Conservation (phyloP, 2,113 vertebrate species). For the Burhinus bistriatus region DNA sequence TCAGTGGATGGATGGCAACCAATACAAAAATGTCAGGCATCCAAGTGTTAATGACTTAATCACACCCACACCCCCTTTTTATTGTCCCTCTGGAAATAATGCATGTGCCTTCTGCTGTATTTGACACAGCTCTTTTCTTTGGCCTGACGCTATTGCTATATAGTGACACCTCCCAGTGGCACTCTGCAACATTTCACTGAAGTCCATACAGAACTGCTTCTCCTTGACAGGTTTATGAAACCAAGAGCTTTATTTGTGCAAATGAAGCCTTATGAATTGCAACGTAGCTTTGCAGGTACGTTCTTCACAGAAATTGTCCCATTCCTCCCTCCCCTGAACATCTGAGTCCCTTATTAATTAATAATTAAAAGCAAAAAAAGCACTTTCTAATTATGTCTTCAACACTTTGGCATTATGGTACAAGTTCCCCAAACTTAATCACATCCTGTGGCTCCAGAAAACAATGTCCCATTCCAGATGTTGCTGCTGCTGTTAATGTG, state of each 20-base stretch:
- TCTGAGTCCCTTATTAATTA: neutral
- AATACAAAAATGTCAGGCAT: neutral
- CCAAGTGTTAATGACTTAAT: neutral
- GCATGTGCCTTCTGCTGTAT: neutral
- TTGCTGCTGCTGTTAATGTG: neutral
- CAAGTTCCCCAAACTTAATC: neutral
- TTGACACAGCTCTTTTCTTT: neutral
- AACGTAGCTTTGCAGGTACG: neutral
- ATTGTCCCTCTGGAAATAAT: neutral
- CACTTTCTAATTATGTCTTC: neutral
- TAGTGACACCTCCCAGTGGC: constrained; percentile 59
- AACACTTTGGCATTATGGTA: neutral
- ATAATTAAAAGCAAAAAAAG: neutral
- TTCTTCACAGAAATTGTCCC: neutral
- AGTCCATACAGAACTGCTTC: neutral
- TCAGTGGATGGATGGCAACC: neutral
- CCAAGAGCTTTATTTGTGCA: neutral
- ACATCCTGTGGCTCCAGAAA: neutral
- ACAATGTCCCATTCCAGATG: constrained; percentile 20
- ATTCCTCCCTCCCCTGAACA: neutral
- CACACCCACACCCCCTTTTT: neutral
- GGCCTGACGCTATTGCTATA: neutral
- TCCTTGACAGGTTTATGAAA: neutral
- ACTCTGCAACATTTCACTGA: constrained; percentile 37
- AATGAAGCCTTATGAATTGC: neutral